These are phyloP conservation scores for Cremastinae sp. DNA, from an alignment of 2,888 invertebrate species.

Conservation along the genomic window DNA sequence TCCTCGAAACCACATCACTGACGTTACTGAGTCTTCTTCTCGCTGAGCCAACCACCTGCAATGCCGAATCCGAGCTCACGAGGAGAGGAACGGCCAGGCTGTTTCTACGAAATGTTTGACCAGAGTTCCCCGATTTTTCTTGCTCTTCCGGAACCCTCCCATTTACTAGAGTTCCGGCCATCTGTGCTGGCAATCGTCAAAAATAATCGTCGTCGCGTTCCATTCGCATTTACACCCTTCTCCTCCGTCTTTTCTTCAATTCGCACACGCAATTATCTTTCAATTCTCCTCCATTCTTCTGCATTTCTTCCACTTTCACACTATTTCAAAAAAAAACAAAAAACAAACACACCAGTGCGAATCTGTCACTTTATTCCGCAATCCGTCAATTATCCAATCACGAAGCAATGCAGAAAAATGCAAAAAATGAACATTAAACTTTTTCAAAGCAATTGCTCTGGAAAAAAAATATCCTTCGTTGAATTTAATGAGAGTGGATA, in stretches of 20 bases:
- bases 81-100: conserved; percentile 74
- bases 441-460: too few species aligned
- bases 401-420: too few species aligned
- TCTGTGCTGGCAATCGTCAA: conserved; percentile 2
- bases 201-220: not conserved
- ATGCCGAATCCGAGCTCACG: conserved; percentile 70
- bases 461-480: too few species aligned
- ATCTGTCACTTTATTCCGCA: not conserved
- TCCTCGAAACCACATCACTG: conserved; percentile 88
- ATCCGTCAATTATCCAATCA: too few species aligned
- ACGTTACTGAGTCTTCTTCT: conserved; percentile 89
- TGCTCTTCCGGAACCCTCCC: conserved; percentile 38
- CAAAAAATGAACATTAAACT: too few species aligned
- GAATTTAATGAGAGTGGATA: too few species aligned
- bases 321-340: not conserved
- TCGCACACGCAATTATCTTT: not conserved
- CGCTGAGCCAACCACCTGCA: conserved; percentile 77
- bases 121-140: conserved; percentile 32
- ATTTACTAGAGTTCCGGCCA: conserved; percentile 29
- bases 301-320: conserved; percentile 1
- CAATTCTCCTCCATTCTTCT: not conserved
- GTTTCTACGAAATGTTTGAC: conserved; percentile 57
- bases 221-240: conserved; percentile 3
- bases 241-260: not conserved
- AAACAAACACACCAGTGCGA: not conserved